A percentile compares a stretch with the other conserved stretches of the same genome.
phyloP scores from a whole-genome alignment of 2,113 vertebrate genomes.

The Lathamus discolor region DNA sequence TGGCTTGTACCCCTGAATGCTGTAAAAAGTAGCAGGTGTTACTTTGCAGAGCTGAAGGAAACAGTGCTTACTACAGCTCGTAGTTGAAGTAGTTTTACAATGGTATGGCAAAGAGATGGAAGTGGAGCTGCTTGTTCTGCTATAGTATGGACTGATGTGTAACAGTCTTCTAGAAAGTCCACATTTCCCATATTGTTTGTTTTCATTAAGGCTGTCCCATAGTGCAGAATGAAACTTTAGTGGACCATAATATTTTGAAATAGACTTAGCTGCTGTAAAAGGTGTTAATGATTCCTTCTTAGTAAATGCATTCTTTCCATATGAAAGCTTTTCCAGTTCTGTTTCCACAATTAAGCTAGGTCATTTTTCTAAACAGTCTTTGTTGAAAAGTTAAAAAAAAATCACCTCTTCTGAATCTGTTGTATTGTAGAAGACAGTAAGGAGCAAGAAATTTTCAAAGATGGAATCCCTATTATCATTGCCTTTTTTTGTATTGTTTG shows the following conservation, averaged over 20 bases:
- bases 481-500: neutral
- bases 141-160: neutral
- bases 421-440: neutral
- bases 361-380: neutral
- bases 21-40: neutral
- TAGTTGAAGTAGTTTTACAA: neutral
- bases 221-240: neutral
- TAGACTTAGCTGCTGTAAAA: neutral
- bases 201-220: neutral
- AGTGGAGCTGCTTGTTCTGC: neutral
- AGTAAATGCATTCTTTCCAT: neutral
- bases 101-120: neutral
- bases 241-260: neutral
- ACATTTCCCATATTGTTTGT: neutral
- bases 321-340: neutral
- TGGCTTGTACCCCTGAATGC: neutral
- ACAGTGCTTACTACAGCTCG: accelerated
- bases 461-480: neutral
- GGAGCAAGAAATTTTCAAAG: neutral
- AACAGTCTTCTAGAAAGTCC: neutral
- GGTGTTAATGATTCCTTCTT: neutral
- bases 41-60: neutral
- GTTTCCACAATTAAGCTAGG: neutral
- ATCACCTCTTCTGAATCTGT: neutral
- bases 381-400: neutral